Evolutionary conservation across 2,797 vertebrate genomes (phyloP).

Genomic region (Ficedula albicollis): DNA sequence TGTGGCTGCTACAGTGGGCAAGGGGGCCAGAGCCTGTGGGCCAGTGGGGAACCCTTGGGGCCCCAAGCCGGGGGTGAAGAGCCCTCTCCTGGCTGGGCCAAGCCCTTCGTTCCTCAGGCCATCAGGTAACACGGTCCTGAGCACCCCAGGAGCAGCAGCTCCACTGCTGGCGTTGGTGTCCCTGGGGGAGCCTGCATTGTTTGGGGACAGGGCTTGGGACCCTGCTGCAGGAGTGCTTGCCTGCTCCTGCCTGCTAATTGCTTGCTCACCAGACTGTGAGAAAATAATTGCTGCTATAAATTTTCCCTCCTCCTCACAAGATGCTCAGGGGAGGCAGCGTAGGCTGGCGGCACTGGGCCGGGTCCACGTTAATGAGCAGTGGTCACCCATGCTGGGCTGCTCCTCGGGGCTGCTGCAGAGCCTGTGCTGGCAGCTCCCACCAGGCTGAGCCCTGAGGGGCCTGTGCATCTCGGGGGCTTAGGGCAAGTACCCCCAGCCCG

Average conservation of each 20-base stretch:
- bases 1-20: fast-evolving
- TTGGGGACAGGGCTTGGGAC: neutral
- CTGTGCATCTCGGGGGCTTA: neutral
- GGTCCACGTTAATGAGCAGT: neutral
- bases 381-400: neutral
- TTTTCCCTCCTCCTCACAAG: slow-evolving; percentile 45
- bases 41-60: neutral
- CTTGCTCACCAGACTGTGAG: slow-evolving; percentile 68
- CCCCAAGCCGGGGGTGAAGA: neutral
- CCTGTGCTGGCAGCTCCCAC: neutral
- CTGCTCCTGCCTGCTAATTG: slow-evolving; percentile 58
- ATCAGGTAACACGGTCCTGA: slow-evolving; percentile 63
- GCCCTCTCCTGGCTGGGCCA: neutral
- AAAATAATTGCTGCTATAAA: slow-evolving; percentile 67
- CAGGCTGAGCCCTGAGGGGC: fast-evolving
- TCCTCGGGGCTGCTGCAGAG: neutral
- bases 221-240: neutral
- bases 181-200: neutral
- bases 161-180: slow-evolving; percentile 7
- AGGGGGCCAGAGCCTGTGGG: neutral
- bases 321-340: neutral
- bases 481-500: neutral
- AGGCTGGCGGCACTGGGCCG: neutral
- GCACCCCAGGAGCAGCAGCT: slow-evolving; percentile 39
- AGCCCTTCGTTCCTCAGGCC: slow-evolving; percentile 15